These are phyloP conservation scores for Rhynchopsitta pachyrhyncha DNA, from an alignment of 2,113 vertebrate genomes.

Conservation along the genomic window DNA sequence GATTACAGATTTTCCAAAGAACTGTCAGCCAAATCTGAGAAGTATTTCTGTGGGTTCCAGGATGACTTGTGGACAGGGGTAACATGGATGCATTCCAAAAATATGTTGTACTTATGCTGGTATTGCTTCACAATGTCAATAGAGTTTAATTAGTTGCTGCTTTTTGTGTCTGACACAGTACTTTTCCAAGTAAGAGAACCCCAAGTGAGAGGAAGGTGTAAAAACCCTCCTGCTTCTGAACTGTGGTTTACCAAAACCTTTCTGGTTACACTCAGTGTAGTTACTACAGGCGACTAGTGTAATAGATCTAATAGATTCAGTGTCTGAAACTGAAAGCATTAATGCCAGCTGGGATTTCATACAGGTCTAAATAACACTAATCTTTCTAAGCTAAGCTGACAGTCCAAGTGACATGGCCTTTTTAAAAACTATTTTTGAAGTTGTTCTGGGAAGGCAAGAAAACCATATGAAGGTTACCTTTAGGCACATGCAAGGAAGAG, in stretches of 20 bases:
- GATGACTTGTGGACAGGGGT: neutral
- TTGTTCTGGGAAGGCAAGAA: neutral
- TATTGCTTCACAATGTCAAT: neutral
- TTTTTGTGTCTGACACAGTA: neutral
- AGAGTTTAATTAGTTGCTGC: neutral
- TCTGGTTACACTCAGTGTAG: neutral
- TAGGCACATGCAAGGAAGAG: neutral
- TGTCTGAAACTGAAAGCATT: neutral
- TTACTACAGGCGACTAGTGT: neutral
- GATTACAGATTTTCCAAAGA: neutral
- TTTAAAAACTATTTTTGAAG: neutral
- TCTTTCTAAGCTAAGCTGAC: neutral
- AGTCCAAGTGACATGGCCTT: neutral
- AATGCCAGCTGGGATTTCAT: neutral
- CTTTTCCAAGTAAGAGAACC: neutral
- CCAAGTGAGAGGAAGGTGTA: neutral
- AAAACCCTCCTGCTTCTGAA: neutral
- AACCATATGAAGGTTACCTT: neutral
- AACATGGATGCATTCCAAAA: neutral
- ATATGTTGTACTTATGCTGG: rapidly evolving
- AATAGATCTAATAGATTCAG: neutral
- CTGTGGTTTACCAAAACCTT: neutral
- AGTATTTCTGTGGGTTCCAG: neutral
- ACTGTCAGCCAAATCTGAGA: neutral
- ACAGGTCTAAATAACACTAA: neutral